Evolutionary conservation across 2,888 invertebrate species (phyloP).

Genomic region (Dryococelus australis): DNA sequence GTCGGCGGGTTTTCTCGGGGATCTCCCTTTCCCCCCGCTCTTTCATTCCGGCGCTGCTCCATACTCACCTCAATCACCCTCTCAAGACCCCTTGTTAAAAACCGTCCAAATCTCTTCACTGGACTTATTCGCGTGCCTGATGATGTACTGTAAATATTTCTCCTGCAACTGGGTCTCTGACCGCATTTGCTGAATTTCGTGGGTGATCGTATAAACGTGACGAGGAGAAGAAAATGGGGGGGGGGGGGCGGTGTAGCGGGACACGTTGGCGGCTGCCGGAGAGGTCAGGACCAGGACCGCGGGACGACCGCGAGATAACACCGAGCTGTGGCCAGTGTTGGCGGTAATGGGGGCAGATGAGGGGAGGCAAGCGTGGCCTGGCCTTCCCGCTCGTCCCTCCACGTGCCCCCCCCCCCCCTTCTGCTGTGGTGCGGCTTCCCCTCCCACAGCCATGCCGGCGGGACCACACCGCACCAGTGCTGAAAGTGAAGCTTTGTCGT

Average conservation of each 20-base stretch:
- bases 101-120: too few relatives aligned
- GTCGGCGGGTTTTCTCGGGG: too few relatives aligned
- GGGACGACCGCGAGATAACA: neutral
- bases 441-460: neutral
- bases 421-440: neutral
- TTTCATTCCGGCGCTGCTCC: too few relatives aligned
- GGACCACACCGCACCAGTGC: neutral
- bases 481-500: constrained; percentile 10
- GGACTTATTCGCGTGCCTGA: too few relatives aligned
- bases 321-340: neutral
- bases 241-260: neutral
- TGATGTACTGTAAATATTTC: too few relatives aligned
- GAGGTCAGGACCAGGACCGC: constrained; percentile 9
- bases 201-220: too few relatives aligned
- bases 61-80: too few relatives aligned
- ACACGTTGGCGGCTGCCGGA: neutral
- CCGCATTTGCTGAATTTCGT: too few relatives aligned
- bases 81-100: too few relatives aligned
- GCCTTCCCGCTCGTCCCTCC: constrained; percentile 11
- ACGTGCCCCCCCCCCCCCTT: neutral
- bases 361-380: constrained; percentile 10
- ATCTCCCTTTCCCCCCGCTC: too few relatives aligned
- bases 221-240: neutral
- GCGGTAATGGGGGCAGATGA: neutral
- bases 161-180: too few relatives aligned